Conservation (phyloP, 2,888 invertebrate genomes). For the Aproaerema taeniolella region DNA sequence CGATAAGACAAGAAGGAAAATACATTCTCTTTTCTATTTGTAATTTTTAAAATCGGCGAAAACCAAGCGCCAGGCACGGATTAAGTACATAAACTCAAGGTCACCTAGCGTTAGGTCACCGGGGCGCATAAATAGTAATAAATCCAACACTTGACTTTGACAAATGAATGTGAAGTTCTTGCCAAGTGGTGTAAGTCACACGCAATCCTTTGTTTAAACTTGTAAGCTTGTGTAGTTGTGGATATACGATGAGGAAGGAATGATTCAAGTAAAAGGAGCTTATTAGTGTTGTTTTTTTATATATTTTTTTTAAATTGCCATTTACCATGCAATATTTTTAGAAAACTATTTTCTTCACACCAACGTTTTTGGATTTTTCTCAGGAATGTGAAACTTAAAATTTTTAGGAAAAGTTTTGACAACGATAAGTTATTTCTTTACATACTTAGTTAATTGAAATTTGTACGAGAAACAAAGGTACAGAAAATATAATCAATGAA, state of each 20-base stretch:
- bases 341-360: too few species aligned
- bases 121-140: conserved; percentile 51
- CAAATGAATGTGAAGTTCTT: conserved; percentile 42
- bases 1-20: too few species aligned
- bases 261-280: not conserved
- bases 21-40: too few species aligned
- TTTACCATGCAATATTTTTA: too few species aligned
- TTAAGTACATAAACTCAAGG: conserved; percentile 11
- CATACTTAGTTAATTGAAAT: not conserved
- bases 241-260: too few species aligned
- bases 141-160: conserved; percentile 52
- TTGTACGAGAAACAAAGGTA: not conserved
- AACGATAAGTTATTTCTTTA: not conserved
- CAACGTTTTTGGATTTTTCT: too few species aligned
- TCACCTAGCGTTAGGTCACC: conserved; percentile 36
- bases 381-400: not conserved
- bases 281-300: not conserved
- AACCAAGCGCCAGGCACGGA: not conserved
- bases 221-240: too few species aligned
- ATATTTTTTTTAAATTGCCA: not conserved
- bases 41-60: too few species aligned
- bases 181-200: conserved; percentile 23
- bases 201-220: conserved; percentile 11
- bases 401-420: not conserved
- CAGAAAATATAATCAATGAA: too few species aligned